A percentile compares a stretch with the other conserved stretches of the same genome.
phyloP scores from a whole-genome alignment of 2,113 vertebrate species.

The Myanophis thanlyinensis region DNA sequence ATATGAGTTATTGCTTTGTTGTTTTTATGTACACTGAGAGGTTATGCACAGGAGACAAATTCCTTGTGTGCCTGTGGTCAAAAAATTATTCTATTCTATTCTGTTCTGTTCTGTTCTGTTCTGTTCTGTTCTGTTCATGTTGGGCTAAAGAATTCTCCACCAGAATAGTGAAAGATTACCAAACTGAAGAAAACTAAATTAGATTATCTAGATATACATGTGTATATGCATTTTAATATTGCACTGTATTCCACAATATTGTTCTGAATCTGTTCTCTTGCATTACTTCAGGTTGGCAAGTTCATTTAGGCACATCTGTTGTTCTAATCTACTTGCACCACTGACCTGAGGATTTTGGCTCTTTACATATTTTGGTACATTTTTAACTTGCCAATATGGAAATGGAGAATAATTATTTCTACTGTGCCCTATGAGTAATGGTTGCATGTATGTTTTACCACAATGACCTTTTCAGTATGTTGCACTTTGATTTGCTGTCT shows the following conservation, averaged over 20 bases:
- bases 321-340: background rate
- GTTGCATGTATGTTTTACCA: background rate
- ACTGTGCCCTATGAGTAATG: background rate
- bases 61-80: background rate
- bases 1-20: background rate
- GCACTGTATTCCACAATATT: background rate
- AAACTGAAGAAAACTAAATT: background rate
- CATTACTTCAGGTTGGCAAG: background rate
- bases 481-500: conserved; percentile 29
- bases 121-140: no score
- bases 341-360: accelerated
- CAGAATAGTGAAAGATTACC: background rate
- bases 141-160: background rate
- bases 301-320: background rate
- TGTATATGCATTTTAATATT: background rate
- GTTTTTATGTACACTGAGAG: background rate
- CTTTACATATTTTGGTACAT: background rate
- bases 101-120: no score
- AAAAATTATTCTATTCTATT: background rate
- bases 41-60: background rate
- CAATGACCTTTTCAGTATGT: background rate
- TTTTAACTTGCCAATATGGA: background rate
- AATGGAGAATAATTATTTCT: background rate
- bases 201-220: background rate
- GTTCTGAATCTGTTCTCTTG: background rate